These are phyloP conservation scores for Aleiodes testaceus DNA, from an alignment of 2,888 invertebrate species.

Conservation along the genomic window DNA sequence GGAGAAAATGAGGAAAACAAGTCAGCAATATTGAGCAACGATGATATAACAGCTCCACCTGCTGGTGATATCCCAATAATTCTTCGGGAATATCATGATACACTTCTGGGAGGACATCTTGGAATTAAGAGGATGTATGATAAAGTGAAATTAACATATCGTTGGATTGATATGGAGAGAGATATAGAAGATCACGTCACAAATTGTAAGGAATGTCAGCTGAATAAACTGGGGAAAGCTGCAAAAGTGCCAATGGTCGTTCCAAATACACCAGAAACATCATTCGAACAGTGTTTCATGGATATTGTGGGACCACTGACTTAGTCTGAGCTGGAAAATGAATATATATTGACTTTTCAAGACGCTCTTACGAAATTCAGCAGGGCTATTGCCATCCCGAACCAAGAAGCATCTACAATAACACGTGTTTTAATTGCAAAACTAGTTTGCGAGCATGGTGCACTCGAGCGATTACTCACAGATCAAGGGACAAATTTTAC, in stretches of 20 bases:
- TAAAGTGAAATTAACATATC: slow-evolving; percentile 46
- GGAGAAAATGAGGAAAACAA: too few relatives aligned
- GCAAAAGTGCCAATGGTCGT: slow-evolving; percentile 42
- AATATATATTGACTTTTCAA: slow-evolving; percentile 47
- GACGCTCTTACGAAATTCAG: slow-evolving; percentile 42
- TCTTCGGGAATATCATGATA: slow-evolving; percentile 41
- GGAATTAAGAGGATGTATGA: slow-evolving; percentile 42
- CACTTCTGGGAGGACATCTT: slow-evolving; percentile 40
- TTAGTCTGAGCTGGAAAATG: slow-evolving; percentile 39
- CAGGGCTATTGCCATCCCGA: slow-evolving; percentile 32
- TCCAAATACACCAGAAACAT: slow-evolving; percentile 34
- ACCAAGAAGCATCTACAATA: slow-evolving; percentile 46
- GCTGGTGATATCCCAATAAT: slow-evolving; percentile 2
- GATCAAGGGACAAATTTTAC: slow-evolving; percentile 51
- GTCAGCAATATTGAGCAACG: not conserved
- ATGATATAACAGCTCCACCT: not conserved
- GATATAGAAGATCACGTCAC: slow-evolving; percentile 29
- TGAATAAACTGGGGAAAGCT: slow-evolving; percentile 16
- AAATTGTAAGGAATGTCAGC: slow-evolving; percentile 34
- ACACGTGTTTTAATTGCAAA: slow-evolving; percentile 39
- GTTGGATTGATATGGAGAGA: slow-evolving; percentile 50
- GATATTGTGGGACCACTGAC: slow-evolving; percentile 53
- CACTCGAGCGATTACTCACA: slow-evolving; percentile 46
- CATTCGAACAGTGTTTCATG: slow-evolving; percentile 47
- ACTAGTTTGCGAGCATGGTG: slow-evolving; percentile 48